These are phyloP conservation scores for Galagoides demidoff DNA, from an alignment of 2,797 vertebrate species.

Conservation along the genomic window DNA sequence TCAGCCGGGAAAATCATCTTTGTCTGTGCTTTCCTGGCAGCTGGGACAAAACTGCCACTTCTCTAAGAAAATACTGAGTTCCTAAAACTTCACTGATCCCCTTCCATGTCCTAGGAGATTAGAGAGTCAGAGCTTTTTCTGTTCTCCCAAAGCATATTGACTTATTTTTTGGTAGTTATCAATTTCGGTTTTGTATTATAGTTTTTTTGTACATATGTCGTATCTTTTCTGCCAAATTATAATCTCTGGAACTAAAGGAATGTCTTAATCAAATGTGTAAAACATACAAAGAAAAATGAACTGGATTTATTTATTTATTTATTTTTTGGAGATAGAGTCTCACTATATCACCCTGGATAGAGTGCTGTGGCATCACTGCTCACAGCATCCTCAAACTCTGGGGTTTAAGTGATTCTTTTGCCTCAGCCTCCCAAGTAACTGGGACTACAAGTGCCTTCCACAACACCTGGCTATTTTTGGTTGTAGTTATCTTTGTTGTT, in stretches of 20 bases:
- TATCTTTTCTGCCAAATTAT: constrained; percentile 1
- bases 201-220: not conserved
- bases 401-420: too few relatives aligned
- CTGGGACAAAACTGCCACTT: not conserved
- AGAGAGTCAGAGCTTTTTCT: not conserved
- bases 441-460: too few relatives aligned
- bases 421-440: too few relatives aligned
- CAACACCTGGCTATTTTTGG: too few relatives aligned
- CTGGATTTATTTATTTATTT: not conserved
- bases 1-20: not conserved
- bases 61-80: not conserved
- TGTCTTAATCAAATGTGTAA: constrained; percentile 25
- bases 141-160: not conserved
- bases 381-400: too few relatives aligned
- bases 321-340: too few relatives aligned
- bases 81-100: not conserved
- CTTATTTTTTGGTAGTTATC: not conserved
- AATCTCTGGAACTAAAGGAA: constrained; percentile 42
- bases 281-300: not conserved
- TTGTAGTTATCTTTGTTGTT: too few relatives aligned
- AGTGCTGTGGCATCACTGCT: too few relatives aligned
- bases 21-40: not conserved
- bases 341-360: too few relatives aligned
- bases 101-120: not conserved
- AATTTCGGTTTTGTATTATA: constrained; percentile 5